phyloP scores from a whole-genome alignment of 2,113 vertebrate species.

The Miniopterus natalensis region DNA sequence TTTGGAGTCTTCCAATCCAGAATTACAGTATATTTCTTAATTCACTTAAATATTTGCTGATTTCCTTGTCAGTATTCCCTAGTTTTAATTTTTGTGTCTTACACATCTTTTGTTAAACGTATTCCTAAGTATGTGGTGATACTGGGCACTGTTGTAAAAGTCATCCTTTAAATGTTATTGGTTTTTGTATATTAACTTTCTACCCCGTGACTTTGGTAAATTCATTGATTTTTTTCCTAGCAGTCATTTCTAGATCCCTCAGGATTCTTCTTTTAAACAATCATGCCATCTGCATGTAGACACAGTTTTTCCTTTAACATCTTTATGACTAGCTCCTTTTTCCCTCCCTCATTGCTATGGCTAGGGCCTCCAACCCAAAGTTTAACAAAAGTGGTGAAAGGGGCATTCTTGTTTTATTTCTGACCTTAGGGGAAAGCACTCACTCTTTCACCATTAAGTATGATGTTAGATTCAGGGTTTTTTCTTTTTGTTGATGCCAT shows the following conservation, averaged over 20 bases:
- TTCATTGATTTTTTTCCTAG: neutral
- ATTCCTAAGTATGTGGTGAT: constrained; percentile 1
- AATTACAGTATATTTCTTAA: neutral
- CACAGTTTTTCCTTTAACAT: neutral
- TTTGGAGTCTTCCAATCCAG: neutral
- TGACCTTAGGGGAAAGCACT: neutral
- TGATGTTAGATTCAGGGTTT: neutral
- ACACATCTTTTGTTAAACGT: neutral
- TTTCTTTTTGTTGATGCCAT: neutral
- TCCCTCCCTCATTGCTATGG: neutral
- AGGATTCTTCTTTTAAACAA: neutral
- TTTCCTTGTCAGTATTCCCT: neutral
- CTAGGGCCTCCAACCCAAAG: neutral
- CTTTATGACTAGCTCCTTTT: constrained; percentile 8
- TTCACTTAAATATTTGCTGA: neutral
- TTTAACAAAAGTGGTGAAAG: neutral
- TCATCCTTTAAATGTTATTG: neutral
- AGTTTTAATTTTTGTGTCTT: neutral
- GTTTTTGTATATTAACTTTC: neutral
- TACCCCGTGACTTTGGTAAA: neutral
- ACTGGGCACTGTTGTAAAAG: neutral
- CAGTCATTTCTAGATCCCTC: neutral
- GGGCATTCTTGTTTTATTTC: neutral
- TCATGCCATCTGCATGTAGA: neutral
- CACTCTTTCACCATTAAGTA: neutral